Evolutionary conservation across 64 coral and sea anemone genomes (phyloP).

Genomic region (Stichodactyla mertensii): DNA sequence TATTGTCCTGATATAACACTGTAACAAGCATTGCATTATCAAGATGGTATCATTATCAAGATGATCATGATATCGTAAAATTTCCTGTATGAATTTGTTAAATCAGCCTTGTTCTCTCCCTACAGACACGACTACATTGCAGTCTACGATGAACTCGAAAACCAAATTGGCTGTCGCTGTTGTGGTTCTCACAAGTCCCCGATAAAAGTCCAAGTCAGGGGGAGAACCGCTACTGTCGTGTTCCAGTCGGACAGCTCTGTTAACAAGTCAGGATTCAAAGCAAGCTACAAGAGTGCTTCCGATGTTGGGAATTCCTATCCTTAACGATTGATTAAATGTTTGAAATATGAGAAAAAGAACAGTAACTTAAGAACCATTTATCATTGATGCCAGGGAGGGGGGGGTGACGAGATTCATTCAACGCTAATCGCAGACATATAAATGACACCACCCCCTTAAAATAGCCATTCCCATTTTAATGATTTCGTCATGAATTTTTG

Average conservation of each 20-base stretch:
- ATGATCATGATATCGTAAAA: too few relatives aligned
- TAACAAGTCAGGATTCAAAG: constrained; percentile 62
- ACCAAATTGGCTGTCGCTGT: constrained; percentile 65
- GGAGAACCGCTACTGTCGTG: constrained; percentile 55
- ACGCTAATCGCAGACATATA: too few relatives aligned
- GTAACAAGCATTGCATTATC: too few relatives aligned
- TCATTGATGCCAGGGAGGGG: too few relatives aligned
- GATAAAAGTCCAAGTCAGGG: constrained; percentile 48
- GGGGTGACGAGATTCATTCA: too few relatives aligned
- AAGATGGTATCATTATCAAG: too few relatives aligned
- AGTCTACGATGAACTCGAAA: constrained; percentile 57
- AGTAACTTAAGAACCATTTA: too few relatives aligned
- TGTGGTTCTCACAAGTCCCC: constrained; percentile 44
- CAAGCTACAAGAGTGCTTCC: constrained; percentile 33
- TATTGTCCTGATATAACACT: too few relatives aligned
- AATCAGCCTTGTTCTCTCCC: not conserved
- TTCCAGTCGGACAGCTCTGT: constrained; percentile 64
- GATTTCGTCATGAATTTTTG: too few relatives aligned
- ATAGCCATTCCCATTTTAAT: too few relatives aligned
- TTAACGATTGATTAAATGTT: not conserved
- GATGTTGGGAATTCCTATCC: not conserved
- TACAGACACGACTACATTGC: constrained; percentile 70
- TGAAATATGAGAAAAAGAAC: too few relatives aligned
- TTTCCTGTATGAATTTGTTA: not conserved
- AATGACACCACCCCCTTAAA: too few relatives aligned